These are phyloP conservation scores for Acanthosepion esculentum DNA, from an alignment of 2,888 invertebrate genomes.

Conservation along the genomic window DNA sequence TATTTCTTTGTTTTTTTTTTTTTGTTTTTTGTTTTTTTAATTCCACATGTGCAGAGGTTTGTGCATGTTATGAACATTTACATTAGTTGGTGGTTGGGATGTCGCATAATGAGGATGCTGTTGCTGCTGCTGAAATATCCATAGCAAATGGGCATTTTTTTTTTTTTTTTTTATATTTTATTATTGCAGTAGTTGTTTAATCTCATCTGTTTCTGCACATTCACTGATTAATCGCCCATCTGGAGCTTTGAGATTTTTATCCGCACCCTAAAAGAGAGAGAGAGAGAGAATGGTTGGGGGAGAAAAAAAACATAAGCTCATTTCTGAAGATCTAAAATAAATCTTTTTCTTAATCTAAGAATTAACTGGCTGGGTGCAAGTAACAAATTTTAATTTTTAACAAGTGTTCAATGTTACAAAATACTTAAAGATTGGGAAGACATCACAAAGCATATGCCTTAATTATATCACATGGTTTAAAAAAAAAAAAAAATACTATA, in stretches of 20 bases:
- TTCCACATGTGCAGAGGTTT: background rate
- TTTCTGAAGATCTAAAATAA: too few relatives aligned
- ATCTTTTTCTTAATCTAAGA: too few relatives aligned
- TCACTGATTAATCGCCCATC: slow-evolving; percentile 90
- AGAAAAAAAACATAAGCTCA: background rate
- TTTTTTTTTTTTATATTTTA: too few relatives aligned
- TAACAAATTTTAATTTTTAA: too few relatives aligned
- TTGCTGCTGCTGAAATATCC: background rate
- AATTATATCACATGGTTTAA: too few relatives aligned
- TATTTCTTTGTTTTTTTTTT: background rate
- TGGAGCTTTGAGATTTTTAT: slow-evolving; percentile 87
- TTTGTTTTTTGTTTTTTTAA: background rate
- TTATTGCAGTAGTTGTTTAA: slow-evolving; percentile 82
- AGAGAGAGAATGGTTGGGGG: slow-evolving; percentile 52
- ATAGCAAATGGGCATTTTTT: background rate
- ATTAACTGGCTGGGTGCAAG: too few relatives aligned
- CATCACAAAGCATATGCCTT: too few relatives aligned
- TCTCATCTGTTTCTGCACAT: slow-evolving; percentile 92
- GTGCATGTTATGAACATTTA: slow-evolving; percentile 17
- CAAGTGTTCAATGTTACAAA: too few relatives aligned
- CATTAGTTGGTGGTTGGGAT: background rate
- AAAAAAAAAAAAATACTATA: too few relatives aligned
- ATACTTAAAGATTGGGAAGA: too few relatives aligned
- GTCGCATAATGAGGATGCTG: background rate
- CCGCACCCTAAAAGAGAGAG: slow-evolving; percentile 82